Evolutionary conservation across 2,888 invertebrate genomes (phyloP), one percentile per base, ranked within the genome.

Genomic region (Melieria crassipennis): DNA sequence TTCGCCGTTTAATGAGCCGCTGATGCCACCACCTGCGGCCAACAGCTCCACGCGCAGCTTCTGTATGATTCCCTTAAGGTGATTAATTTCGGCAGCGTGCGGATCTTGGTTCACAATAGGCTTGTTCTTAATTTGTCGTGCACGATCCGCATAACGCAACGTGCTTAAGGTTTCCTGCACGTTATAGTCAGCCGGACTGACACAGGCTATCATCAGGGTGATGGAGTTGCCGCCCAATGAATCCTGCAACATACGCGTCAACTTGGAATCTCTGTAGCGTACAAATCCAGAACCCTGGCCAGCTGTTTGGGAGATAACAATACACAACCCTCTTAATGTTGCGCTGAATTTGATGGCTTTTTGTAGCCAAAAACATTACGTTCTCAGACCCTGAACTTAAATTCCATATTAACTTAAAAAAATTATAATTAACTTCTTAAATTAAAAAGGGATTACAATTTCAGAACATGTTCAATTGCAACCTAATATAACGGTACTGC

Each of bases 121-220:
- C 82, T 95, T 96, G 84, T 97, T 97, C 78, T 95, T 94, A 57
- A 97, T 96, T 80, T 93, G 92, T 0, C 93, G 88, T 0, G 96
- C 96, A 10, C 94, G 89, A 85, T 97, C 95, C 0, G 97, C 97
- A 83, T 97, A 97, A 0, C 96, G 89, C 48, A 98, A 86, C 0
- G 97, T 97, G 52, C 94, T 96, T 0, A 97, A 83, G 0, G 96
- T 96, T 88, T 98, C 97, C 75, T 95, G 94, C 64, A 94, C 85
- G 83, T 94, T 94, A 77, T 93, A 94, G 83, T 94, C 94, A 0
- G 98, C 97, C 0, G 98, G 98, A 82, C 96, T 96, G 0, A 97
- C 92, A 84, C 98, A 98, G 0, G 98, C 98, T 71, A 98, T 93
- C 97, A 98, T 98, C 11, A 98, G 84, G 0, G 98, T 98, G 47